Percentiles rank a stretch among this genome's conserved stretches.
phyloP scores from a whole-genome alignment of 2,113 vertebrate genomes.

The Oenanthe melanoleuca region DNA sequence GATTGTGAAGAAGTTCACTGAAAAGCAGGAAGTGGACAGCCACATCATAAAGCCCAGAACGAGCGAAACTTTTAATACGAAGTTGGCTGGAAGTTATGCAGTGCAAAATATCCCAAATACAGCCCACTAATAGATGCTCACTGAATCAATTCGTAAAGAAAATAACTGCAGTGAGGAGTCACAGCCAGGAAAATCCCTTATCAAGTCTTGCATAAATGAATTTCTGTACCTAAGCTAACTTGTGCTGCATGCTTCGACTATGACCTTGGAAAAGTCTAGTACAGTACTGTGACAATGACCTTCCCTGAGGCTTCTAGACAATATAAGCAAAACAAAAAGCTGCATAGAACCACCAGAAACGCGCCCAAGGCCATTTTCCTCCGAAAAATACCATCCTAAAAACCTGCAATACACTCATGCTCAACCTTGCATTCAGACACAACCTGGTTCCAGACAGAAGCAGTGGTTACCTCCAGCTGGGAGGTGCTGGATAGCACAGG shows the following conservation, averaged over 20 bases:
- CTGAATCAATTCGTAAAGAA: background rate
- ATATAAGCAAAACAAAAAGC: background rate
- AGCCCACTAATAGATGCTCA: background rate
- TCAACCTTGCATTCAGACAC: background rate
- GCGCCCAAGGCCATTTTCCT: accelerated
- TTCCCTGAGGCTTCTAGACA: background rate
- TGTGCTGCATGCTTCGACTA: background rate
- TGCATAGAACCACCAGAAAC: background rate
- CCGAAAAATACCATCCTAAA: background rate
- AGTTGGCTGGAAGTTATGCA: background rate
- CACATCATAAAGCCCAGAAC: background rate
- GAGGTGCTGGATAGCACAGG: background rate
- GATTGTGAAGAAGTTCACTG: background rate
- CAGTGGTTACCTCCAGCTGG: background rate
- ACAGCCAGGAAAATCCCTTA: background rate
- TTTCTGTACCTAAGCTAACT: background rate
- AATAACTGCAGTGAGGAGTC: background rate
- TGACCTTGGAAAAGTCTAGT: background rate
- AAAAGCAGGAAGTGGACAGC: background rate
- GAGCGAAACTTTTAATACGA: background rate
- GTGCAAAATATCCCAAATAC: background rate
- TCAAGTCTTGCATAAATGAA: background rate
- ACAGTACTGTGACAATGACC: background rate
- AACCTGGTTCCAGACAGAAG: background rate
- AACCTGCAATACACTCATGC: accelerated